A percentile compares a stretch with the other conserved stretches of the same genome.
Conservation (phyloP, 2,888 invertebrate species). For the Coelogynopora nodosa region DNA sequence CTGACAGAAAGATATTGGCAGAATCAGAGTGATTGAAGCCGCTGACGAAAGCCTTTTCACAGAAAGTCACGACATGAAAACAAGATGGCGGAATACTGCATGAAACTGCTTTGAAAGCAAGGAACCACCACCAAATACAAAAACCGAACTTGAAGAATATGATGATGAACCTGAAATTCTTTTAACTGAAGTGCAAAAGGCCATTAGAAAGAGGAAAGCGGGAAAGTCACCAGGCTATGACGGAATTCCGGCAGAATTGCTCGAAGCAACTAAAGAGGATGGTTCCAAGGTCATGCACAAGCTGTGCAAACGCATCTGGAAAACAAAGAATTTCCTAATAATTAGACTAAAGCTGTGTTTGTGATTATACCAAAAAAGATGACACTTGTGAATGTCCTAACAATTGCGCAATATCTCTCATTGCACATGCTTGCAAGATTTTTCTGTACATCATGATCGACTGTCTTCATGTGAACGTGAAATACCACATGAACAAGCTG, state of each 20-base stretch:
- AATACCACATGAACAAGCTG: background rate
- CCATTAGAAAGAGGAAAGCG: background rate
- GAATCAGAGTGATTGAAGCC: too few relatives aligned
- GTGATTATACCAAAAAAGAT: background rate
- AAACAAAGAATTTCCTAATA: background rate
- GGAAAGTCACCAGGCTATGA: conserved; percentile 19
- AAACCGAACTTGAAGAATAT: background rate
- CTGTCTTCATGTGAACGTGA: background rate
- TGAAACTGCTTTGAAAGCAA: background rate
- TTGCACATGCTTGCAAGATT: background rate
- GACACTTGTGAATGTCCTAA: background rate
- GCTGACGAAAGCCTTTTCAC: too few relatives aligned
- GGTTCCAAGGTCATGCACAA: background rate
- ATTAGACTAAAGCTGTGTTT: background rate
- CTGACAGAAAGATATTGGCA: too few relatives aligned
- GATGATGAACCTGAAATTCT: conserved; percentile 12
- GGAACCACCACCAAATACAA: background rate
- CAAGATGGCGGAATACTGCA: background rate
- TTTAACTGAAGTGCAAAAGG: background rate
- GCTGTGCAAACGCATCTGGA: conserved; percentile 17
- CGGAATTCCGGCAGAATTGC: background rate
- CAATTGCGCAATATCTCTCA: background rate
- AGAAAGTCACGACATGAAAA: too few relatives aligned
- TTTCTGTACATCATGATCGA: background rate
- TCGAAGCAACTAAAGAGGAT: background rate